Evolutionary conservation across 2,888 invertebrate genomes (phyloP), one percentile per base, ranked within the genome.

Genomic region (Diogma glabrata): DNA sequence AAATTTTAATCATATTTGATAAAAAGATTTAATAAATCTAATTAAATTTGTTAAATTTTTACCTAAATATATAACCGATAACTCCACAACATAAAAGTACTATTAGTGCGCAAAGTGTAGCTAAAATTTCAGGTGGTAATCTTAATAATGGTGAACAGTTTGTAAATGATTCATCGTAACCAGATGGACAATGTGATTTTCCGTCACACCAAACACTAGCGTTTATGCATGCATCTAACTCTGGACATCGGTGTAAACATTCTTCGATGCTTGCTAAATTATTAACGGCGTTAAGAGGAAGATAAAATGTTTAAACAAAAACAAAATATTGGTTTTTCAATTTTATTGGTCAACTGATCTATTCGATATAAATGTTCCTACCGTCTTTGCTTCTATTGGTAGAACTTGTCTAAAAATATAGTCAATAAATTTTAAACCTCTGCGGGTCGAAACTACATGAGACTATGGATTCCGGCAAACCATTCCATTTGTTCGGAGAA

Each of bases 141-240:
- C 84, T 79, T 55, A 90, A 72, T 40, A 89, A 72, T 51, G 87
- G 77, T 48, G 84, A 87, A 63, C 89, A 89, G 64, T 88, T 84
- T 12, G 83, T 75, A 55, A 87, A 75, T 5, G 87, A 78, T 69
- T 88, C 87, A 68, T 89, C 88, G 57, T 82, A 80, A 1, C 86
- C 87, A 3, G 79, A 81, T 9, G 88, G 88, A 62, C 89, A 89
- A 64, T 89, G 87, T 48, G 76, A 70, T 30, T 78, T 67, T 16
- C 87, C 87, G 61, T 88, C 87, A 61, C 88, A 89, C 87, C 88
- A 87, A 50, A 88, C 75, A 46, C 81, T 79, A 0, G 82, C 75
- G 61, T 84, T 81, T 56, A 88, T 87, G 67, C 88, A 89, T 12
- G 87, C 88, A 64, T 86, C 84, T 56, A 89, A 68, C 51, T 87